phyloP scores from a whole-genome alignment of 2,797 vertebrate genomes.

The Parotocinclus haroldoi region DNA sequence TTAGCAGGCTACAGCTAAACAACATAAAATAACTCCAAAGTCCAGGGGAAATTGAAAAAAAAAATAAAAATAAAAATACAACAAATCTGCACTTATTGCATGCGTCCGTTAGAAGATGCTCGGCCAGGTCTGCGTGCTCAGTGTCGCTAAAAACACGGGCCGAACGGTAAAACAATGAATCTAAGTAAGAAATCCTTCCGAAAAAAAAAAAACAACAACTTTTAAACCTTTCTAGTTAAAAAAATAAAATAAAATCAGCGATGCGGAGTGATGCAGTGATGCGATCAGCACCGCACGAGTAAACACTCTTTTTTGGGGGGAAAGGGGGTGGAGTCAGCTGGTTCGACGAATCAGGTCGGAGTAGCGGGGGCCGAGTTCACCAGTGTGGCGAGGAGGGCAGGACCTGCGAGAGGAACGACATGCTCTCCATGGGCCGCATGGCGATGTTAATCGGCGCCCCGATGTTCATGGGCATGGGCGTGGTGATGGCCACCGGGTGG shows the following conservation, averaged over 20 bases:
- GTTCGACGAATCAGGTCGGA: slow-evolving; percentile 35
- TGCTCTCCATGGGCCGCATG: slow-evolving; percentile 85
- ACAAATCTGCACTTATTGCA: slow-evolving; percentile 70
- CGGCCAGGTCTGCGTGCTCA: slow-evolving; percentile 55
- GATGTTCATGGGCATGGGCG: slow-evolving; percentile 96
- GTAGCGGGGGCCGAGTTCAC: slow-evolving; percentile 85
- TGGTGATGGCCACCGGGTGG: slow-evolving; percentile 93
- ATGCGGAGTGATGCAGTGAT: slow-evolving; percentile 44
- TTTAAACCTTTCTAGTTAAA: slow-evolving; percentile 2
- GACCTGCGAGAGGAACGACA: slow-evolving; percentile 93
- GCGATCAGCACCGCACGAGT: slow-evolving; percentile 49
- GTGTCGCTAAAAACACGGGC: slow-evolving; percentile 44
- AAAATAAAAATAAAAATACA: slow-evolving; percentile 55
- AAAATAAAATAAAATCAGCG: no score
- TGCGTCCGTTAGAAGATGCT: slow-evolving; percentile 58
- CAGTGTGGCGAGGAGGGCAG: slow-evolving; percentile 93
- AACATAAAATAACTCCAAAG: slow-evolving; percentile 19
- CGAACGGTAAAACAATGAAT: slow-evolving; percentile 11
- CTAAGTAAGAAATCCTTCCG: slow-evolving; percentile 64
- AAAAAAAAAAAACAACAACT: no score
- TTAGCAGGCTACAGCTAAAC: slow-evolving; percentile 69
- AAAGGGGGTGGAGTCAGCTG: slow-evolving; percentile 52
- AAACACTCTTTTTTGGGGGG: slow-evolving; percentile 48
- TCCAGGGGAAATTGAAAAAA: slow-evolving; percentile 36
- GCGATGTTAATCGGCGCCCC: slow-evolving; percentile 86